Conservation (phyloP, 2,888 invertebrate genomes). For the Zele albiditarsus region DNA sequence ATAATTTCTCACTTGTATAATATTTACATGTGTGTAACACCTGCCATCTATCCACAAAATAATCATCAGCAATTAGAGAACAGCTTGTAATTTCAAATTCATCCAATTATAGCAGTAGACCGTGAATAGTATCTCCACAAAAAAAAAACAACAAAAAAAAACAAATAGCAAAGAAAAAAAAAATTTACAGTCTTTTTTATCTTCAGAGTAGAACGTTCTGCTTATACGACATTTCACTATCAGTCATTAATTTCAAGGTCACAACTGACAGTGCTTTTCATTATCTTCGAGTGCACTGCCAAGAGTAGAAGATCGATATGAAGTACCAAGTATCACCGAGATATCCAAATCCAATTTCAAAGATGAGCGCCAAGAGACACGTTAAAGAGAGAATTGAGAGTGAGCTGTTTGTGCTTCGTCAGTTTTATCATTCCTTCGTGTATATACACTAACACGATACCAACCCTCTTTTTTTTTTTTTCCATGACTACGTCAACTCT, state of each 20-base stretch:
- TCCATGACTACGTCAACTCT: conserved; percentile 34
- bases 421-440: conserved; percentile 3
- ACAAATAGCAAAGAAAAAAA: too few species aligned
- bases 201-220: too few species aligned
- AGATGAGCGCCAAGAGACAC: conserved; percentile 51
- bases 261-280: conserved; percentile 6
- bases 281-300: conserved; percentile 19
- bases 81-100: too few species aligned
- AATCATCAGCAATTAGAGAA: too few species aligned
- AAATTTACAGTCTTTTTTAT: too few species aligned
- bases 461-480: conserved; percentile 23
- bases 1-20: too few species aligned
- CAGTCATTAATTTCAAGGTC: conserved; percentile 25
- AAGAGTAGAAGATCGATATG: conserved; percentile 15
- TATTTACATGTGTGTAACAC: too few species aligned
- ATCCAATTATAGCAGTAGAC: too few species aligned
- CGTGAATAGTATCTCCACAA: too few species aligned
- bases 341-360: conserved; percentile 53
- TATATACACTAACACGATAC: neutral
- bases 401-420: conserved; percentile 10
- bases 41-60: too few species aligned
- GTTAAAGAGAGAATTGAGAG: conserved; percentile 37
- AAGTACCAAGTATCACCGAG: conserved; percentile 26
- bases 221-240: too few species aligned
- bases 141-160: too few species aligned